Percentiles rank a stretch among this genome's conserved stretches.
These are phyloP conservation scores for Platycnemis pennipes DNA, from an alignment of 2,888 invertebrate genomes.

Conservation along the genomic window DNA sequence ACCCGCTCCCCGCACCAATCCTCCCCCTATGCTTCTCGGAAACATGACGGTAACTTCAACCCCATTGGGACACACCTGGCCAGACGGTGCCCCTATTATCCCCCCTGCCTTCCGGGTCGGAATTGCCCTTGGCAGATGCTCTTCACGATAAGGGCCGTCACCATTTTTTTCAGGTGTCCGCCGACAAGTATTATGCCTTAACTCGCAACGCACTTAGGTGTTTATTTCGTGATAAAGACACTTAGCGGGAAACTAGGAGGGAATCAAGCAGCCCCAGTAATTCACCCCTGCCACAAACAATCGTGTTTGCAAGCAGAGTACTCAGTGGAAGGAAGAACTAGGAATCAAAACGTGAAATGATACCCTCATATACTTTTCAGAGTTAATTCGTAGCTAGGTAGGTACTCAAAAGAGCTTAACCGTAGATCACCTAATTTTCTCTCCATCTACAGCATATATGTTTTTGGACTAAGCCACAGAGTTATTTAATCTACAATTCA, in stretches of 20 bases:
- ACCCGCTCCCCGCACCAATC: background rate
- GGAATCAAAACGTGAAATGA: too few species aligned
- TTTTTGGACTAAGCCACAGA: too few species aligned
- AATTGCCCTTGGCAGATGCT: background rate
- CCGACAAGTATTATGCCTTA: background rate
- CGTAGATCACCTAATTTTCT: too few species aligned
- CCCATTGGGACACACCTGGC: background rate
- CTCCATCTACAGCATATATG: too few species aligned
- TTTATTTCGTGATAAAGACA: too few species aligned
- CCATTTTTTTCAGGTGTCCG: background rate
- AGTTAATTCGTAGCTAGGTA: too few species aligned
- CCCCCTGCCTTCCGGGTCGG: background rate
- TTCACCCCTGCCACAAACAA: too few species aligned
- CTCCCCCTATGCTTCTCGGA: background rate
- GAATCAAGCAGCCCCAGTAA: background rate
- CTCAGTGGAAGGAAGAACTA: too few species aligned
- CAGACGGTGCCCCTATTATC: background rate
- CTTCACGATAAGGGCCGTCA: background rate
- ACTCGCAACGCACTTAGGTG: background rate
- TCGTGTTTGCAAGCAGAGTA: too few species aligned
- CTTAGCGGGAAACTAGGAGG: background rate
- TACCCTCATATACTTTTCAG: background rate
- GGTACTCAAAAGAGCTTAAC: too few species aligned
- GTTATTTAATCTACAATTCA: too few species aligned
- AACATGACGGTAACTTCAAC: background rate